phyloP scores from a whole-genome alignment of 2,888 invertebrate species.

The Caenorhabditis imperialis region DNA sequence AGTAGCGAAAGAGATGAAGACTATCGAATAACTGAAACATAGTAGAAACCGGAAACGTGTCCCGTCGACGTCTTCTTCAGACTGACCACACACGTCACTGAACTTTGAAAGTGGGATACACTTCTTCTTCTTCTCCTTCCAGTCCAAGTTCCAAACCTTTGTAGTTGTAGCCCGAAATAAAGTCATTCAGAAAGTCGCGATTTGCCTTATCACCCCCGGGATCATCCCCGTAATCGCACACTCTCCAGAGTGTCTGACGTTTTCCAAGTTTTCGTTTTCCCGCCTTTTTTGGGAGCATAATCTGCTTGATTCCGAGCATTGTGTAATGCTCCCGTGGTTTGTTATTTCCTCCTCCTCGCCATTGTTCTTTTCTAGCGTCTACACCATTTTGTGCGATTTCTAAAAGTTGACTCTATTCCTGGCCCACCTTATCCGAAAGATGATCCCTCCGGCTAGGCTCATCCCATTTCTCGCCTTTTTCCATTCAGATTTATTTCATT shows the following conservation, averaged over 20 bases:
- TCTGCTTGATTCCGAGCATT: slow-evolving; percentile 47
- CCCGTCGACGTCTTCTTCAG: slow-evolving; percentile 25
- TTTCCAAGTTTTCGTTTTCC: slow-evolving; percentile 17
- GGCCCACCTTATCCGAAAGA: too few species aligned
- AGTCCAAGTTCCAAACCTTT: slow-evolving; percentile 4
- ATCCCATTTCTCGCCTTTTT: too few species aligned
- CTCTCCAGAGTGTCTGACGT: slow-evolving; percentile 26
- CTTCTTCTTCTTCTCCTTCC: not conserved
- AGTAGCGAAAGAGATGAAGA: slow-evolving; percentile 7
- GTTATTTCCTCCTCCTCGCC: slow-evolving; percentile 7
- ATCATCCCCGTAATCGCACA: slow-evolving; percentile 39
- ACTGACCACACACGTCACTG: slow-evolving; percentile 53
- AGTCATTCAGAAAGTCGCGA: slow-evolving; percentile 23
- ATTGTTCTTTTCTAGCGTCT: slow-evolving; percentile 9
- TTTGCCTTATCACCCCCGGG: slow-evolving; percentile 6
- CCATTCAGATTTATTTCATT: too few species aligned
- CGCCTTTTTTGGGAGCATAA: slow-evolving; percentile 23
- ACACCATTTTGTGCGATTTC: too few species aligned
- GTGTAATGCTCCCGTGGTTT: not conserved
- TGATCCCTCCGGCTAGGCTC: too few species aligned
- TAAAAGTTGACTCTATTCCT: too few species aligned
- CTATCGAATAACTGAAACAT: slow-evolving; percentile 53
- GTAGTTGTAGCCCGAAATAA: too few species aligned
- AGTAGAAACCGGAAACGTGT: slow-evolving; percentile 51
- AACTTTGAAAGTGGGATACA: slow-evolving; percentile 45